phyloP scores from a whole-genome alignment of 2,888 invertebrate species.

The Esperia sulphurella region DNA sequence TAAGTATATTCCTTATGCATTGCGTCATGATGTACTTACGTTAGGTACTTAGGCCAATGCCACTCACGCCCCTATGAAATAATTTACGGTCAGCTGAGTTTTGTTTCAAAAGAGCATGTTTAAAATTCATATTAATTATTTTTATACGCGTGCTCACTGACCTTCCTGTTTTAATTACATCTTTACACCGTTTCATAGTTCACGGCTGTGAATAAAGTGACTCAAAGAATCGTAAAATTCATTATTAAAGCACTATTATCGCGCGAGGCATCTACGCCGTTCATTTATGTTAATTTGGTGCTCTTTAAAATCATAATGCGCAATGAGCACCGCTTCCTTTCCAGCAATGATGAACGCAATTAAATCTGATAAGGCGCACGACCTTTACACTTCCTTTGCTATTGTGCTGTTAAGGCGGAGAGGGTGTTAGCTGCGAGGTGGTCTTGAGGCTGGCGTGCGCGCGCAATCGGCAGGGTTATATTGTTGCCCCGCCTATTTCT shows the following conservation, averaged over 20 bases:
- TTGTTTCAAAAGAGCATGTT: conserved; percentile 67
- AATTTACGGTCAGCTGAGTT: conserved; percentile 69
- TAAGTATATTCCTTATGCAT: conserved; percentile 18
- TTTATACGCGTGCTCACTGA: conserved; percentile 70
- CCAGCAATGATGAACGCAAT: conserved; percentile 63
- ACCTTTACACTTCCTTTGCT: conserved; percentile 72
- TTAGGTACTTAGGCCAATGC: conserved; percentile 55
- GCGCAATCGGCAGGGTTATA: conserved; percentile 46
- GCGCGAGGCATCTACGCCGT: conserved; percentile 43
- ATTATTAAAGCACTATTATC: conserved; percentile 51
- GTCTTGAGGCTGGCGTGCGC: conserved; percentile 29
- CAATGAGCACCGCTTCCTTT: conserved; percentile 61
- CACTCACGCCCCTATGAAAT: conserved; percentile 70
- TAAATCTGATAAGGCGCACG: conserved; percentile 67
- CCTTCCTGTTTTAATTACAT: conserved; percentile 73
- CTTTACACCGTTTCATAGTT: conserved; percentile 68
- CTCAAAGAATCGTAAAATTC: conserved; percentile 57
- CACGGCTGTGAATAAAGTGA: conserved; percentile 75
- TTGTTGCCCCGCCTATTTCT: conserved; percentile 39
- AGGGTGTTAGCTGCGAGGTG: conserved; percentile 54
- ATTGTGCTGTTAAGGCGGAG: conserved; percentile 43
- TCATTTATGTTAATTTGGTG: conserved; percentile 64
- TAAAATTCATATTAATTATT: conserved; percentile 71
- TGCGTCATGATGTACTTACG: conserved; percentile 43
- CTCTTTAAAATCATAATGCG: conserved; percentile 71